phyloP scores from a whole-genome alignment of 1,140 invertebrate species.

The Protaetia brevitarsis region DNA sequence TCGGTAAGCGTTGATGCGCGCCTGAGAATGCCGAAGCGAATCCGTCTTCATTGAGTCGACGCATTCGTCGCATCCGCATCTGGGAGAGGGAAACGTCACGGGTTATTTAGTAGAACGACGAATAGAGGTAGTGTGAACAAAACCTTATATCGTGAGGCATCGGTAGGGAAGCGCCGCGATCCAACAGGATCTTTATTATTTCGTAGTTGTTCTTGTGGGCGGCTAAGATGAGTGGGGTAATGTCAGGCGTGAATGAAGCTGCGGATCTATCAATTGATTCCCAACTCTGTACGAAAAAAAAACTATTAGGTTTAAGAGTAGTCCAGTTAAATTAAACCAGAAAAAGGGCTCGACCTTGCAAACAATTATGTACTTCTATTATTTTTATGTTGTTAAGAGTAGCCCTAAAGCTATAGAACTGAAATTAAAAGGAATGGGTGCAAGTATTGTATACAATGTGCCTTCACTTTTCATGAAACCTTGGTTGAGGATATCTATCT shows the following conservation, averaged over 20 bases:
- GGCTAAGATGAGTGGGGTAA: slow-evolving; percentile 84
- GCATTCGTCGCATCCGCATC: slow-evolving; percentile 86
- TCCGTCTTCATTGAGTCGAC: slow-evolving; percentile 72
- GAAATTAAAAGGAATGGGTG: too few species aligned
- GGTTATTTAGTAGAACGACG: too few species aligned
- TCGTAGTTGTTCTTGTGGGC: slow-evolving; percentile 92
- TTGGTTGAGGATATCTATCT: too few species aligned
- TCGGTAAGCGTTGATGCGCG: slow-evolving; percentile 90
- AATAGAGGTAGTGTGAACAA: too few species aligned
- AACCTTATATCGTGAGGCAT: slow-evolving; percentile 88
- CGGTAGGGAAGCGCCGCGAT: slow-evolving; percentile 81
- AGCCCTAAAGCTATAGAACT: too few species aligned
- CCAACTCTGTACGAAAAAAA: slow-evolving; percentile 65
- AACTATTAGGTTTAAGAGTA: not conserved
- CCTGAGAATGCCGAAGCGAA: slow-evolving; percentile 82
- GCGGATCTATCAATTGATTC: slow-evolving; percentile 75
- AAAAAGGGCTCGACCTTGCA: too few species aligned
- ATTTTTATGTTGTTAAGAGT: too few species aligned
- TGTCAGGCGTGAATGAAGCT: slow-evolving; percentile 84
- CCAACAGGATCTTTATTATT: slow-evolving; percentile 84
- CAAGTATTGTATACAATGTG: too few species aligned
- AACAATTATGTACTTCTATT: too few species aligned
- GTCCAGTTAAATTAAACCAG: too few species aligned
- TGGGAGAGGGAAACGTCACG: too few species aligned
- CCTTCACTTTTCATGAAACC: too few species aligned